Conservation (phyloP, 2,888 invertebrate genomes). For the Crepidodera aurea region DNA sequence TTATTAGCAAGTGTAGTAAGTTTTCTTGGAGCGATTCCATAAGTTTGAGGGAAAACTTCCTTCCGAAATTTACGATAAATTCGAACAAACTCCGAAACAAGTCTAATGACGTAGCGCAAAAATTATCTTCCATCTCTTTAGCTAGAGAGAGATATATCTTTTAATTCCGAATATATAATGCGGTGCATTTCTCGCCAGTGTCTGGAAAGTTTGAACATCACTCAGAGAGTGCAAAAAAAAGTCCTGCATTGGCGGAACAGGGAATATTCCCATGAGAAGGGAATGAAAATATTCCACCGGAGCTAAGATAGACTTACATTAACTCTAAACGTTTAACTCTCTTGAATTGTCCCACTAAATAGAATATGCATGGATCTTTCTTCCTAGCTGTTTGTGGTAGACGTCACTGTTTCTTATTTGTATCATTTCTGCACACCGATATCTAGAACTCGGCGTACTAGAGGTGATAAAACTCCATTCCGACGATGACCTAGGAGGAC, state of each 20-base stretch:
- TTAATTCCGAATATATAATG: conserved; percentile 22
- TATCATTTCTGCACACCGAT: too few relatives aligned
- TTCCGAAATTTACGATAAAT: conserved; percentile 7
- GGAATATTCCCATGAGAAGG: not conserved
- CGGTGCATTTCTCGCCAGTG: conserved; percentile 19
- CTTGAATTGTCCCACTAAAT: too few relatives aligned
- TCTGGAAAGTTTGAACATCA: conserved; percentile 26
- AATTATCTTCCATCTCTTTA: conserved; percentile 7
- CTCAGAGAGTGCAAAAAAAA: conserved; percentile 7
- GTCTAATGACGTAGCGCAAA: conserved; percentile 18
- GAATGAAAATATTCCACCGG: too few relatives aligned
- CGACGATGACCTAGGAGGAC: too few relatives aligned
- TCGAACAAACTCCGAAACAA: conserved; percentile 16
- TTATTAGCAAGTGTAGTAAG: not conserved
- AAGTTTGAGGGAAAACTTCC: conserved; percentile 4
- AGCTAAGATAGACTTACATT: too few relatives aligned
- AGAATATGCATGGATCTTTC: too few relatives aligned
- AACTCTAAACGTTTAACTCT: too few relatives aligned
- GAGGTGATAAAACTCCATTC: too few relatives aligned
- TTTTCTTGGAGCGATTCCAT: not conserved
- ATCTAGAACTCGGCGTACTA: too few relatives aligned
- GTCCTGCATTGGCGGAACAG: not conserved
- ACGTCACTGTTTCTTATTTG: too few relatives aligned
- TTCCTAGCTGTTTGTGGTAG: too few relatives aligned
- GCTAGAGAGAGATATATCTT: not conserved